Evolutionary conservation across 2,113 vertebrate genomes (phyloP).

Genomic region (Hemiprocne comata): DNA sequence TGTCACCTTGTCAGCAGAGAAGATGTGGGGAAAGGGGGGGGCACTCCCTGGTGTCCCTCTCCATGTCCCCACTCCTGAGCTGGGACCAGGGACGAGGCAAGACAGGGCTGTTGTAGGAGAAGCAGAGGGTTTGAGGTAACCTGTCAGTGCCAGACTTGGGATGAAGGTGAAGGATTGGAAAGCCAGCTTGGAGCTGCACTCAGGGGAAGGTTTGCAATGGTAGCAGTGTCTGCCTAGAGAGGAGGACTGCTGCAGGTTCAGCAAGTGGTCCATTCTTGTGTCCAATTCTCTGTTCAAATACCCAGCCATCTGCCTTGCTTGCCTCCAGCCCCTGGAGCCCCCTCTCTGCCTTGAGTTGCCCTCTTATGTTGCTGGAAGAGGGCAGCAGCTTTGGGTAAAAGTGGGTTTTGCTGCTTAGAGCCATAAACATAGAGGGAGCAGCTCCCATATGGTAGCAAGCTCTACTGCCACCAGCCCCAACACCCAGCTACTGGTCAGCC

Average conservation of each 20-base stretch:
- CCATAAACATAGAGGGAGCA: background rate
- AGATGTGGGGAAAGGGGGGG: background rate
- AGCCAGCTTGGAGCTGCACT: background rate
- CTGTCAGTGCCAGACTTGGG: fast-evolving
- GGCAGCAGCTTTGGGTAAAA: background rate
- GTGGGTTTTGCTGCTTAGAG: background rate
- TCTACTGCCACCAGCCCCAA: background rate
- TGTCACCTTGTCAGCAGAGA: background rate
- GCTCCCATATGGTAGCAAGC: background rate
- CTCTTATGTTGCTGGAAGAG: background rate
- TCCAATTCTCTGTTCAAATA: background rate
- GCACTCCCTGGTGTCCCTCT: background rate
- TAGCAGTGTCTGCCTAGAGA: background rate
- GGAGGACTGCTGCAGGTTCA: background rate
- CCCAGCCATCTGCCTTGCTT: background rate
- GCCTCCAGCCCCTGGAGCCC: background rate
- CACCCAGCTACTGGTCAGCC: background rate
- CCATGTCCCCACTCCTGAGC: background rate
- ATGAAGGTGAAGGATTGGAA: background rate
- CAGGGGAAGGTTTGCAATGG: background rate
- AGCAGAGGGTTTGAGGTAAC: background rate
- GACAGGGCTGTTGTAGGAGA: background rate
- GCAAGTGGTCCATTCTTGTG: background rate
- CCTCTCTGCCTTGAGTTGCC: background rate
- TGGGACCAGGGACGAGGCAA: background rate